Evolutionary conservation across 1,140 invertebrate genomes (phyloP).

Genomic region (Macrosteles quadrilineatus): DNA sequence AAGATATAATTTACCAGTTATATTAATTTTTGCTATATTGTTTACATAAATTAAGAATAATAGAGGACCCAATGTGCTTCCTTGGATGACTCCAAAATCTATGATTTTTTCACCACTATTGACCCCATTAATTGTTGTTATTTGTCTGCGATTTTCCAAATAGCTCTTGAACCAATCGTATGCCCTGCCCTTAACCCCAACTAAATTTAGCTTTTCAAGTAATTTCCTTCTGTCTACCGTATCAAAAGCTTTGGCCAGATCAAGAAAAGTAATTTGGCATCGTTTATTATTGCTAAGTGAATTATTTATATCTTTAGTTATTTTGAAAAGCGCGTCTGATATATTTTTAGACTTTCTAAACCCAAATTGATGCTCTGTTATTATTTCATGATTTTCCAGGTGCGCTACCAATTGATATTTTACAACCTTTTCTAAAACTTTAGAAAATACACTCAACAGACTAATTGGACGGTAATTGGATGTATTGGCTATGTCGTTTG

Average conservation of each 20-base stretch:
- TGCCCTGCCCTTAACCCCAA: background rate
- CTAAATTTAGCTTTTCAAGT: background rate
- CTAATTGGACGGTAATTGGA: conserved; percentile 8
- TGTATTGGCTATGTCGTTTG: background rate
- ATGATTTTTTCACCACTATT: no score
- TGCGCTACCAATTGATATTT: conserved; percentile 12
- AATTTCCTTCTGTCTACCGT: background rate
- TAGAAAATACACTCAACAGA: conserved; percentile 1
- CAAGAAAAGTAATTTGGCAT: background rate
- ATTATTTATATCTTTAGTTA: conserved; percentile 7
- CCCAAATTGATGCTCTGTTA: conserved; percentile 2
- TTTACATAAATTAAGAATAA: no score
- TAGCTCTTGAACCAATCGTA: background rate
- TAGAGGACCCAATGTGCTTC: no score
- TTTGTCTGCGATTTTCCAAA: no score
- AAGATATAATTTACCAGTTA: no score
- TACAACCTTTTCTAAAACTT: conserved; percentile 7
- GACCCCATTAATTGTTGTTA: no score
- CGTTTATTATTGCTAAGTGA: background rate
- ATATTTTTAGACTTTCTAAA: conserved; percentile 17
- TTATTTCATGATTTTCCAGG: background rate
- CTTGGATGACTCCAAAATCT: no score
- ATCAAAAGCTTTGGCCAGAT: no score
- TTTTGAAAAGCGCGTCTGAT: conserved; percentile 7
- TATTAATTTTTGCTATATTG: background rate